Evolutionary conservation across 1,140 invertebrate genomes (phyloP).

Genomic region (Drosophila ananassae): DNA sequence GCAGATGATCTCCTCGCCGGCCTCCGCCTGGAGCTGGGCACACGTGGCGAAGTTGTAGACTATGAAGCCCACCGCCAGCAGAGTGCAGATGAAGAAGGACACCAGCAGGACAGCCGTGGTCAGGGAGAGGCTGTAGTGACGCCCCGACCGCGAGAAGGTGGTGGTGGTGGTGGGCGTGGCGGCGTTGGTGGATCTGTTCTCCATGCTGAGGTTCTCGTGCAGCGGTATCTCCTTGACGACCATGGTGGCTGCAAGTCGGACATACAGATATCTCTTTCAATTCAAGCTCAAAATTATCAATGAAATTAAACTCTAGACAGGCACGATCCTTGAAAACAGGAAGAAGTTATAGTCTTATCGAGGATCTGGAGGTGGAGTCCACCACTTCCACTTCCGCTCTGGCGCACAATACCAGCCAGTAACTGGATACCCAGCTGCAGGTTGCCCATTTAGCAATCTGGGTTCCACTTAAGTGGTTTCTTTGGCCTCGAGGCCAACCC

Average conservation of each 20-base stretch:
- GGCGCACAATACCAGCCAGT: constrained; percentile 25
- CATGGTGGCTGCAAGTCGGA: constrained; percentile 27
- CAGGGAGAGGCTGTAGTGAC: constrained; percentile 54
- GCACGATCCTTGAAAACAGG: constrained; percentile 17
- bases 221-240: constrained; percentile 72
- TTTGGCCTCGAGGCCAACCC: constrained; percentile 34
- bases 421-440: constrained; percentile 67
- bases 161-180: constrained; percentile 37
- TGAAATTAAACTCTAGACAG: background rate
- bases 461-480: constrained; percentile 72
- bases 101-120: constrained; percentile 67
- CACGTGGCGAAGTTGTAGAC: constrained; percentile 89
- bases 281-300: background rate
- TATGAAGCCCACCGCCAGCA: constrained; percentile 86
- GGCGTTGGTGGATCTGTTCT: constrained; percentile 40
- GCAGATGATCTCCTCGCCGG: constrained; percentile 66
- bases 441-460: constrained; percentile 55
- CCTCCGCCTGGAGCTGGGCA: constrained; percentile 82
- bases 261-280: background rate
- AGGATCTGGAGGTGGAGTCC: constrained; percentile 6
- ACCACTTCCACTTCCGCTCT: constrained; percentile 55
- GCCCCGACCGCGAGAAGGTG: constrained; percentile 56
- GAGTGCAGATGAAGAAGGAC: constrained; percentile 73
- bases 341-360: constrained; percentile 35
- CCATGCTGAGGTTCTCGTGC: constrained; percentile 73